Evolutionary conservation across 2,888 invertebrate genomes (phyloP), one percentile per base, ranked within the genome.

Genomic region (Cybosia mesomella): DNA sequence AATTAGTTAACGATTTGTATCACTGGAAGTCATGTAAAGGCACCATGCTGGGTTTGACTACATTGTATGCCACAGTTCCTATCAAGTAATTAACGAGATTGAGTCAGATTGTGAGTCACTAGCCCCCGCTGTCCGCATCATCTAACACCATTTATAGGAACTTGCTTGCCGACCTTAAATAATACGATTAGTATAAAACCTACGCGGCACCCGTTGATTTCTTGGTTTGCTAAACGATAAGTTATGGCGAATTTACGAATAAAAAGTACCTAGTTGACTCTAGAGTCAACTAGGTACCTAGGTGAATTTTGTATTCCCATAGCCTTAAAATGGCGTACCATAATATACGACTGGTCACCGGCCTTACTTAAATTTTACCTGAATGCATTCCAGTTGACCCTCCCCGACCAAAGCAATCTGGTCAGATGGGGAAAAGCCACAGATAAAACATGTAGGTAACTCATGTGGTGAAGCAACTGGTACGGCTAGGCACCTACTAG

Each of bases 61-160:
- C 49, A 49, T 49, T 49, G 49, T 49, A 18, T 18, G 18, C 43
- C 18, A 64, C 34, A 63, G 59, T 71, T 62, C 69, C 71, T 21
- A 64, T 72, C 71, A 72, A 61, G 72, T 65, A 71, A 76, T 81
- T 76, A 76, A 71, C 66, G 36, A 69, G 68, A 43, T 58, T 60
- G 67, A 70, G 68, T 76, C 77, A 72, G 62, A 64, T 61, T 55
- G 68, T 78, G 76, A 79, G 57, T 81, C 79, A 67, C 39, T 58
- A 36, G 22, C 21, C 15, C 62, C 34, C 61, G 55, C 28, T 54
- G 24, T 10, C 24, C 18, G 55, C 49, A 55, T 60, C 39, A 54
- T 24, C 21, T 13, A 63, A 63, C 57, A 55, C 49, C 58, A 22
- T 67, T 28, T 43, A 55, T n/a, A 10, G 64, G 22, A 43, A 32